Base-by-base conservation (phyloP, 2,888 invertebrate species). In the Clivina fossor region DNA sequence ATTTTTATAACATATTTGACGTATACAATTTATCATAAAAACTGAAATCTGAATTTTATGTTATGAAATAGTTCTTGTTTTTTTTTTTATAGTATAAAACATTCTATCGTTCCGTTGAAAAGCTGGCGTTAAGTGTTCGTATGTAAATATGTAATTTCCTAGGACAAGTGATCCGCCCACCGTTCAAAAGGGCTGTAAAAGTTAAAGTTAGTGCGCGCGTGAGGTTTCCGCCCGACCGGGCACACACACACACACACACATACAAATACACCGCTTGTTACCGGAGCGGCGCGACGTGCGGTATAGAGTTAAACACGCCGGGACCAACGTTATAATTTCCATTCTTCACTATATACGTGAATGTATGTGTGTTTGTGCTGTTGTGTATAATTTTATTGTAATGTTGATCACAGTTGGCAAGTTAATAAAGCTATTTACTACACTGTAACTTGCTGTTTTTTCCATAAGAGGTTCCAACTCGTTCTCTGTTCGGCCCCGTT, bases 391-490 rank as follows among this genome's bases (percentile, higher is more conserved):
- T 70, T 55, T 69, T 70, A 62, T 63, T 62, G 62, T 63, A 68
- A 66, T 67, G 66, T 68, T 69, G 69, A 68, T 69, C 67, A 66
- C 69, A 68, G 69, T 69, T 68, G 68, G 67, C 64, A 67, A 69
- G 68, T 69, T 69, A 69, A 70, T 70, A 69, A 64, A 68, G 64
- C 65, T 65, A 66, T 65, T 63, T 61, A 60, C 61, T 46, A 54
- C 57, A 47, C 41, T 56, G 46, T 51, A 48, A 56, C 19, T 51
- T 51, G 2, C 22, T 15, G 32, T 33, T 28, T n/a, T n/a, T n/a
- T n/a, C n/a, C n/a, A n/a, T n/a, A n/a, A n/a, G n/a, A n/a, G n/a
- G n/a, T n/a, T n/a, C n/a, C n/a, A n/a, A n/a, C n/a, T n/a, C n/a
- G n/a, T n/a, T n/a, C n/a, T n/a, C n/a, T n/a, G n/a, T n/a, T n/a